Percentiles rank a stretch among this genome's conserved stretches.
Evolutionary conservation across 2,797 vertebrate species (phyloP).

Genomic region (Pogonophryne albipinna): DNA sequence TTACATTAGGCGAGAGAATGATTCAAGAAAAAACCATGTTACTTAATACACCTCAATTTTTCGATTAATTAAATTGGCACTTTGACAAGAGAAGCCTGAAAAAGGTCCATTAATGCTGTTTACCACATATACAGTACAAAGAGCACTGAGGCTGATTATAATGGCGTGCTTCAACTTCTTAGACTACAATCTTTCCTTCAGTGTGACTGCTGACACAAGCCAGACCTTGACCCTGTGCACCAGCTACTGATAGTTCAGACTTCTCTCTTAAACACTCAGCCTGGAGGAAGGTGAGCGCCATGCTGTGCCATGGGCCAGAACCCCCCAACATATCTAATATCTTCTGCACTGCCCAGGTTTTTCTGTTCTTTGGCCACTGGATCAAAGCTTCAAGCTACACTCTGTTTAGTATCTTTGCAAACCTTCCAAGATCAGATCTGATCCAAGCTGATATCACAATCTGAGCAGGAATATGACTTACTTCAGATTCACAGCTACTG

Average conservation of each 20-base stretch:
- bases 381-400: slow-evolving; percentile 56
- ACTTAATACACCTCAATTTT: slow-evolving; percentile 19
- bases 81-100: slow-evolving; percentile 12
- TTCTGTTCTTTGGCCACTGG: slow-evolving; percentile 14
- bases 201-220: slow-evolving; percentile 65
- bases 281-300: slow-evolving; percentile 59
- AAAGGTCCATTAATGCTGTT: slow-evolving; percentile 16
- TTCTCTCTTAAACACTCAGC: slow-evolving; percentile 56
- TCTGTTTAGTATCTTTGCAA: slow-evolving; percentile 47
- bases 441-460: slow-evolving; percentile 40
- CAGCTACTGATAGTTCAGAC: slow-evolving; percentile 55
- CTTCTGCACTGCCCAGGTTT: slow-evolving; percentile 45
- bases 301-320: slow-evolving; percentile 55
- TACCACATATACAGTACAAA: slow-evolving; percentile 9
- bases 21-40: neutral
- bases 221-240: slow-evolving; percentile 70
- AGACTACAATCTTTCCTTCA: slow-evolving; percentile 55
- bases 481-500: slow-evolving; percentile 8
- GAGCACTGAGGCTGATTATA: slow-evolving; percentile 34
- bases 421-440: slow-evolving; percentile 32
- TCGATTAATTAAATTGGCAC: neutral
- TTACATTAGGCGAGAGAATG: neutral
- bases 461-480: slow-evolving; percentile 24
- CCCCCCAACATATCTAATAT: slow-evolving; percentile 54
- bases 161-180: slow-evolving; percentile 28